Conservation (phyloP, 2,113 vertebrate species). For the Rhombomys opimus region DNA sequence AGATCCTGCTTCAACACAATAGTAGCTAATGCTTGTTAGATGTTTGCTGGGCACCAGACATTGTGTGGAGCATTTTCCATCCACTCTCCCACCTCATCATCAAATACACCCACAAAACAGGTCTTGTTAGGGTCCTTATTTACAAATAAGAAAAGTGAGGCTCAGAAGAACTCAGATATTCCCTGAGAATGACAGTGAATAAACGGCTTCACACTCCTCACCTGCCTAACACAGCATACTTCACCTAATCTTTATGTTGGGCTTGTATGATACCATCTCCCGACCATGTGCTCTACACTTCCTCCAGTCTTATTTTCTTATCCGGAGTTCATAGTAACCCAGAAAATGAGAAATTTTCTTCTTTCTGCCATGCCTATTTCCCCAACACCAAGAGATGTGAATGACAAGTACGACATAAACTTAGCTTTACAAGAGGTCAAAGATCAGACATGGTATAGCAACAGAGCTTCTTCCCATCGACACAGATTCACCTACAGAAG, state of each 20-base stretch:
- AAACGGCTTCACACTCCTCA: background rate
- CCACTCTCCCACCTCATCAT: background rate
- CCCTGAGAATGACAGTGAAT: too few relatives aligned
- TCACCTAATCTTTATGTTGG: fast-evolving
- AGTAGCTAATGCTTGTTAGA: too few relatives aligned
- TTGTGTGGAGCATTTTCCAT: background rate
- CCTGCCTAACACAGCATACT: too few relatives aligned
- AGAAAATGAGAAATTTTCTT: background rate
- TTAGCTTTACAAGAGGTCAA: background rate
- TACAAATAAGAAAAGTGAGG: background rate
- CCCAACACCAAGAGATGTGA: background rate
- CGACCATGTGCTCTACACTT: fast-evolving
- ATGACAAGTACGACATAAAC: background rate
- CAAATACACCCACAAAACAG: background rate
- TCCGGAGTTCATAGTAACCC: background rate
- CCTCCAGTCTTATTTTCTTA: background rate
- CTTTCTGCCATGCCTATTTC: background rate
- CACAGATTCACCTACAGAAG: background rate
- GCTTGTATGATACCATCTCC: background rate
- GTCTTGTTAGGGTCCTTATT: background rate
- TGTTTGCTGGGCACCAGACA: background rate
- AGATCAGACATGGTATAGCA: fast-evolving
- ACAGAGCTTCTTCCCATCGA: background rate
- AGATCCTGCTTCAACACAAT: background rate
- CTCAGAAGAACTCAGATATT: background rate